Percentiles rank a stretch among this genome's conserved stretches.
phyloP scores from a whole-genome alignment of 2,797 vertebrate genomes.

The Neoniphon sammara region DNA sequence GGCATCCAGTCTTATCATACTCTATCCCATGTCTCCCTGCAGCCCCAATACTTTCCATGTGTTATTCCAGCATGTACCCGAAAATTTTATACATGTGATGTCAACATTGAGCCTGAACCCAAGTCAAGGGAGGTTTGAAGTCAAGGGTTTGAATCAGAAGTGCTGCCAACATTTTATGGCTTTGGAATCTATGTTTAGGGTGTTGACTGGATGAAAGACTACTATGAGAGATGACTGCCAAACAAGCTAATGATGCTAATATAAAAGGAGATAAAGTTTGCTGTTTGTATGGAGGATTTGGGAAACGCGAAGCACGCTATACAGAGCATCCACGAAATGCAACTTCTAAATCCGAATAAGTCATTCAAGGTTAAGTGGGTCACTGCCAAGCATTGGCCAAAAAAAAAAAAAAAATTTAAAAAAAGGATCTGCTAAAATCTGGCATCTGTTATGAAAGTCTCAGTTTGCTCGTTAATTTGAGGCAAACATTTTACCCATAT shows the following conservation, averaged over 20 bases:
- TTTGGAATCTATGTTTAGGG: conserved; percentile 63
- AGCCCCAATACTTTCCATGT: conserved; percentile 72
- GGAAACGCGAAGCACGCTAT: conserved; percentile 7
- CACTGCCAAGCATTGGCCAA: background rate
- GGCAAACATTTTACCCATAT: too few relatives aligned
- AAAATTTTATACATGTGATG: conserved; percentile 72
- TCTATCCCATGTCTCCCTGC: conserved; percentile 76
- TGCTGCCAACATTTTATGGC: conserved; percentile 64
- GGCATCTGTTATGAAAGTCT: background rate
- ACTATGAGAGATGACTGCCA: conserved; percentile 29
- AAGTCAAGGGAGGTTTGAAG: conserved; percentile 65
- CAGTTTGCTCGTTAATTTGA: background rate
- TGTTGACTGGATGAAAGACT: conserved; percentile 59
- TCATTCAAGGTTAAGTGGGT: background rate
- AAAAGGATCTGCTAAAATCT: background rate
- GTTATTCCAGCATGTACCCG: conserved; percentile 63
- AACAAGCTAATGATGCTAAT: conserved; percentile 29
- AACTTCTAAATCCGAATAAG: background rate
- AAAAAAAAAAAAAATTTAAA: background rate
- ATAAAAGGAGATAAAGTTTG: conserved; percentile 46
- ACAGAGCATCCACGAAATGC: background rate
- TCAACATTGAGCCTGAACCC: conserved; percentile 66
- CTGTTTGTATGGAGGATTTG: conserved; percentile 28
- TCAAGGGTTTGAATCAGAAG: conserved; percentile 54
- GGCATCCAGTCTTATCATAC: conserved; percentile 79